Evolutionary conservation across 2,888 invertebrate genomes (phyloP).

Genomic region (Protonemura montana): DNA sequence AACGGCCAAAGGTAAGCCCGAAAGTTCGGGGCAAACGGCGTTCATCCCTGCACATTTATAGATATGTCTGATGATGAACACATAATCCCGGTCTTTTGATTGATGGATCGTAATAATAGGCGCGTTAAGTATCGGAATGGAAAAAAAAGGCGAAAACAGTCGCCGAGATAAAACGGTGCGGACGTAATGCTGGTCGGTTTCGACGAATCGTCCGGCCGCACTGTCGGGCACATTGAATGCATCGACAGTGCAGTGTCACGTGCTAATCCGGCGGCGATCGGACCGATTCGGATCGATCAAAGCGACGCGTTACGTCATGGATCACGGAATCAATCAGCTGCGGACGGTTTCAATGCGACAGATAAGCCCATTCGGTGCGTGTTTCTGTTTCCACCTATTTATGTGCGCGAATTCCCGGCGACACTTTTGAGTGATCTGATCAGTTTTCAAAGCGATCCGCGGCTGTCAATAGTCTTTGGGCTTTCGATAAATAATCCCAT

Average conservation of each 20-base stretch:
- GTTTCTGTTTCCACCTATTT: not conserved
- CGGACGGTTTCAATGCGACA: not conserved
- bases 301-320: not conserved
- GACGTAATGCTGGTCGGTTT: not conserved
- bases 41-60: not conserved
- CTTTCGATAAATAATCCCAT: not conserved
- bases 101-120: conserved; percentile 14
- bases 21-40: not conserved
- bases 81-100: conserved; percentile 19
- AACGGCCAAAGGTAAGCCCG: not conserved
- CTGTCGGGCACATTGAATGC: not conserved
- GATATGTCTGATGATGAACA: not conserved
- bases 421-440: not conserved
- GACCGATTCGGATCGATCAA: conserved; percentile 25
- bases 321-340: not conserved
- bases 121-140: conserved; percentile 4
- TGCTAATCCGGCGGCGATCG: not conserved
- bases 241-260: not conserved
- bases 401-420: not conserved
- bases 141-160: not conserved
- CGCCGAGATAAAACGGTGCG: not conserved
- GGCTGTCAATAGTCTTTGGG: not conserved
- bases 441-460: not conserved
- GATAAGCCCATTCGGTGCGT: not conserved
- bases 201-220: not conserved